Conservation (phyloP, 53 echinoderm and acorn worm genomes). For the Hippasteria phrygiana region DNA sequence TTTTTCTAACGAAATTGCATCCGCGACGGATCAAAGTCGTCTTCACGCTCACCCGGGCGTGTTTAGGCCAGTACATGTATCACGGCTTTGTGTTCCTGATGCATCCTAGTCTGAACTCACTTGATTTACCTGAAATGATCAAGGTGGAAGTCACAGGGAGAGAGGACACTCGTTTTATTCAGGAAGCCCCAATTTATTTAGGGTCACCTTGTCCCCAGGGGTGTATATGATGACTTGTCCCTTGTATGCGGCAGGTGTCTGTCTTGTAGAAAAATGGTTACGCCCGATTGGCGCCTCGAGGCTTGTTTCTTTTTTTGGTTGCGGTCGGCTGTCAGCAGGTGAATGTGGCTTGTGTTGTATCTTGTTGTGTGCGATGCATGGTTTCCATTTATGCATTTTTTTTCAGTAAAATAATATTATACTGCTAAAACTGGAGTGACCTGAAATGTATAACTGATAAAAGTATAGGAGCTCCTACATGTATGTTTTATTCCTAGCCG, state of each 20-base stretch:
- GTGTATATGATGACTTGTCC: conserved; percentile 45
- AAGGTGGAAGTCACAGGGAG: conserved; percentile 20
- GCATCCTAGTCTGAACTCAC: not conserved
- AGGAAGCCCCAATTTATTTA: conserved; percentile 49
- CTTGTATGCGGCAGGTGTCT: conserved; percentile 43
- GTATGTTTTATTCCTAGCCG: too few relatives aligned
- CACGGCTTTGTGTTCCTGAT: not conserved
- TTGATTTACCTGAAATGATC: conserved; percentile 31
- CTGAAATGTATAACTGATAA: too few relatives aligned
- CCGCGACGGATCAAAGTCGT: too few relatives aligned
- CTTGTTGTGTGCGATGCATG: not conserved
- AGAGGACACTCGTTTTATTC: not conserved
- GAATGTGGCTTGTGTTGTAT: not conserved
- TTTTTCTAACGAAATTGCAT: too few relatives aligned
- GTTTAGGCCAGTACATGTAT: not conserved
- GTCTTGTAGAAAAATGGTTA: conserved; percentile 18
- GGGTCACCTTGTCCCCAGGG: conserved; percentile 42
- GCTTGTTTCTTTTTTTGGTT: not conserved
- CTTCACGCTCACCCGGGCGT: too few relatives aligned
- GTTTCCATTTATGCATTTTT: too few relatives aligned
- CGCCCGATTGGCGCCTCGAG: conserved; percentile 19
- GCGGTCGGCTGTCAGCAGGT: not conserved
- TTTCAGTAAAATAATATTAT: too few relatives aligned
- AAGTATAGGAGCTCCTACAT: too few relatives aligned
- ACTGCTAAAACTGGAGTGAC: too few relatives aligned